A percentile compares a stretch with the other conserved stretches of the same genome.
Conservation (phyloP, 1,140 invertebrate genomes). For the Drosophila saltans region DNA sequence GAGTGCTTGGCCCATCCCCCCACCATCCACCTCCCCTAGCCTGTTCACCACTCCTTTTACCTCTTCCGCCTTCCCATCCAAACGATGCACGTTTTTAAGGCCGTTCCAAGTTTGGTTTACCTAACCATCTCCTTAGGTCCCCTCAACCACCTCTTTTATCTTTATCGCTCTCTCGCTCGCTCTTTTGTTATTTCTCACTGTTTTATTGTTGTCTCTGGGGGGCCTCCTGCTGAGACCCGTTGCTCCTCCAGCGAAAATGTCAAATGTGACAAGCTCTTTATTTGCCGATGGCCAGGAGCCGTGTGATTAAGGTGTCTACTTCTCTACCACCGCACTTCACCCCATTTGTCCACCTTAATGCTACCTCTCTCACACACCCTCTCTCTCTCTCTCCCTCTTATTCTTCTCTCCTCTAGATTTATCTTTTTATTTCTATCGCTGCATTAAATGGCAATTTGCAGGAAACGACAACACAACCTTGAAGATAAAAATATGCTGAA, state of each 20-base stretch:
- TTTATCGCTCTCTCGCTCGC: constrained; percentile 15
- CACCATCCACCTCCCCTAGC: not conserved
- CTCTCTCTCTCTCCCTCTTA: too few species aligned
- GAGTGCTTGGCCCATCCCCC: not conserved
- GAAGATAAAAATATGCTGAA: too few species aligned
- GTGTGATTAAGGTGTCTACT: not conserved
- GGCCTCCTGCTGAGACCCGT: constrained; percentile 8
- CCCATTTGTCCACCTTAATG: not conserved
- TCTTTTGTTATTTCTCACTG: not conserved
- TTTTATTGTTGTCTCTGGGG: constrained; percentile 14
- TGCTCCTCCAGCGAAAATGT: constrained; percentile 13
- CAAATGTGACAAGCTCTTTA: constrained; percentile 22
- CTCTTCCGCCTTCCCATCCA: not conserved
- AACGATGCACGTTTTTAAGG: constrained; percentile 13
- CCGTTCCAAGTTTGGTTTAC: constrained; percentile 17
- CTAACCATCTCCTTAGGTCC: not conserved
- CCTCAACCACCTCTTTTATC: not conserved
- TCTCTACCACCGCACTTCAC: not conserved
- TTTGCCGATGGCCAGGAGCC: constrained; percentile 4
- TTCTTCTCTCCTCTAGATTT: too few species aligned
- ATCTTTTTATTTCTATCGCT: too few species aligned
- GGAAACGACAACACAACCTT: too few species aligned
- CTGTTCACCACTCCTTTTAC: not conserved
- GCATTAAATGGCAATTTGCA: too few species aligned
- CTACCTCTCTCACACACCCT: too few species aligned